These are phyloP conservation scores for Cherax destructor DNA, from an alignment of 1,140 invertebrate species.

Conservation along the genomic window DNA sequence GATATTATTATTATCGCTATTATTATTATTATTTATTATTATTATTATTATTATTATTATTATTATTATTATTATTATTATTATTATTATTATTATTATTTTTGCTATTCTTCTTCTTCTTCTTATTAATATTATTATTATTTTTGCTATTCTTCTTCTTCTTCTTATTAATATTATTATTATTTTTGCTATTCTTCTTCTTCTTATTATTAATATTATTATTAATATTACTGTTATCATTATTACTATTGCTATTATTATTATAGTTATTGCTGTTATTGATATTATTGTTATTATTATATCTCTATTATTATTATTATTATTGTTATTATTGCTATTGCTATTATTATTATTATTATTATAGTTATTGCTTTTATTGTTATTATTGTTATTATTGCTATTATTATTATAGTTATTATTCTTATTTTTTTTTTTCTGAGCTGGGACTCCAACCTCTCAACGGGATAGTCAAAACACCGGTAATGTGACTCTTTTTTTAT, in stretches of 20 bases:
- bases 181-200: too few relatives aligned
- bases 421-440: too few relatives aligned
- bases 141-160: too few relatives aligned
- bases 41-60: too few relatives aligned
- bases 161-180: too few relatives aligned
- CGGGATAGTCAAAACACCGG: neutral
- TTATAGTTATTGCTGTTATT: constrained; percentile 23
- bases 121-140: too few relatives aligned
- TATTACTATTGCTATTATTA: constrained; percentile 30
- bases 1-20: too few relatives aligned
- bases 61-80: too few relatives aligned
- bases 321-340: neutral
- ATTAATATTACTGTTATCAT: constrained; percentile 28
- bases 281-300: constrained; percentile 12
- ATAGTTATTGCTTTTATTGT: neutral
- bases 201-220: neutral
- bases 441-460: too few relatives aligned
- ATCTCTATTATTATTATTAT: neutral
- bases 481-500: constrained; percentile 26
- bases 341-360: neutral
- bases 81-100: neutral
- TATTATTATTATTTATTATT: too few relatives aligned
- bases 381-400: neutral
- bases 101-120: constrained; percentile 6
- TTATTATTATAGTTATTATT: neutral